phyloP scores from a whole-genome alignment of 2,888 invertebrate genomes.

The Pemphredon lugubris region DNA sequence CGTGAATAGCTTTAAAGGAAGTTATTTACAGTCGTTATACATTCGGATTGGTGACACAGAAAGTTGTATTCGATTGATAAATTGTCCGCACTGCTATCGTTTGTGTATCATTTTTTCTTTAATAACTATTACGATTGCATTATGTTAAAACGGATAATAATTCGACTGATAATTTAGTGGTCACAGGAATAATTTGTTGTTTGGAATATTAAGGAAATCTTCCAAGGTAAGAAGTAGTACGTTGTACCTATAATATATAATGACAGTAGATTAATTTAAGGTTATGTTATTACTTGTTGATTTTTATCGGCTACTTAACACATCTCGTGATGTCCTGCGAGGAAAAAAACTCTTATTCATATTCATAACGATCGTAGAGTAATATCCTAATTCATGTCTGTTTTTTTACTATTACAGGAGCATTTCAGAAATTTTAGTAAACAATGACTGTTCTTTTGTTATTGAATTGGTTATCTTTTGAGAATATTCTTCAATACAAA shows the following conservation, averaged over 20 bases:
- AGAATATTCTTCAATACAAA: slow-evolving; percentile 1
- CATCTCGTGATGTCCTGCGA: not conserved
- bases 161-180: not conserved
- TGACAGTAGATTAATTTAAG: slow-evolving; percentile 26
- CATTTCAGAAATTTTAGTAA: not conserved
- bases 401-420: not conserved
- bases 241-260: slow-evolving; percentile 14
- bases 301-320: slow-evolving; percentile 25
- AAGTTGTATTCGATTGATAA: slow-evolving; percentile 17
- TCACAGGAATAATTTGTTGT: too few species aligned
- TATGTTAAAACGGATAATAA: slow-evolving; percentile 25
- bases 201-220: slow-evolving; percentile 8
- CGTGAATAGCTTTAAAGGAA: too few species aligned
- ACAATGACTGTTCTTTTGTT: not conserved
- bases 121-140: slow-evolving; percentile 11
- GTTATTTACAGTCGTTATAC: not conserved
- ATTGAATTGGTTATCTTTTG: not conserved
- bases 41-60: not conserved
- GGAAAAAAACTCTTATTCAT: not conserved
- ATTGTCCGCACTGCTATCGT: slow-evolving; percentile 8
- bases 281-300: slow-evolving; percentile 54
- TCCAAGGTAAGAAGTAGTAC: slow-evolving; percentile 13
- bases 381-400: not conserved
- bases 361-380: not conserved
- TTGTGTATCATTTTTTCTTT: slow-evolving; percentile 6